These are phyloP conservation scores for Hyperoplus immaculatus DNA, from an alignment of 2,797 vertebrate species.

Conservation along the genomic window DNA sequence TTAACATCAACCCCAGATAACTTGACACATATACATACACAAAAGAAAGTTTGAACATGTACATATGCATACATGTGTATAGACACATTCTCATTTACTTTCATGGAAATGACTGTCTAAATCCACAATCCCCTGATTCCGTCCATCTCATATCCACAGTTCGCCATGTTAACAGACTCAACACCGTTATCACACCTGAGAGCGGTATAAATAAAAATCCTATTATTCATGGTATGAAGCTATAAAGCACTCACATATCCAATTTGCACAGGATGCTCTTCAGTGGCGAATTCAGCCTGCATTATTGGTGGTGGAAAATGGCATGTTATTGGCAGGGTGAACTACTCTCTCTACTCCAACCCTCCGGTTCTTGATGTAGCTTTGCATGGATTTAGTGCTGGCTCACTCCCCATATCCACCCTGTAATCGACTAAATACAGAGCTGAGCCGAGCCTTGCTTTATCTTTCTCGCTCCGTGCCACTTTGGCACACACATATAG, in stretches of 20 bases:
- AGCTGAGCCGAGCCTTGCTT: constrained; percentile 48
- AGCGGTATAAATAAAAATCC: constrained; percentile 64
- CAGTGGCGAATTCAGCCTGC: constrained; percentile 74
- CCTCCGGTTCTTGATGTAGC: constrained; percentile 51
- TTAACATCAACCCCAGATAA: no score
- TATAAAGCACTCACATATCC: constrained; percentile 75
- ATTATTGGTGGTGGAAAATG: constrained; percentile 80
- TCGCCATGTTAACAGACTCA: constrained; percentile 22
- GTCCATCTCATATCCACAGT: constrained; percentile 23
- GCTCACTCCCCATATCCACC: constrained; percentile 71
- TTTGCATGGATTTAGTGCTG: constrained; percentile 59
- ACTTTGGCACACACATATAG: constrained; percentile 22
- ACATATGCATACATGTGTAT: constrained; percentile 1
- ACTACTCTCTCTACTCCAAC: constrained; percentile 53
- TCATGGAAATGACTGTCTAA: constrained; percentile 15
- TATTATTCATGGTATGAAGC: constrained; percentile 63
- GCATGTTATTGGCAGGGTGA: constrained; percentile 83
- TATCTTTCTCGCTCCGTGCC: constrained; percentile 32
- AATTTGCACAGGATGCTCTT: constrained; percentile 80
- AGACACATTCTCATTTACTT: constrained; percentile 4
- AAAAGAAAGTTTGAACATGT: constrained; percentile 35
- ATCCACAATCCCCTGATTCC: constrained; percentile 14
- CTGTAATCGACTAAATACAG: constrained; percentile 68
- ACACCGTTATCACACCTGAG: constrained; percentile 41
- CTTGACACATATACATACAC: constrained; percentile 50